Evolutionary conservation across 2,113 vertebrate genomes (phyloP), one percentile per base, ranked within the genome.

Genomic region (Cervus canadensis): DNA sequence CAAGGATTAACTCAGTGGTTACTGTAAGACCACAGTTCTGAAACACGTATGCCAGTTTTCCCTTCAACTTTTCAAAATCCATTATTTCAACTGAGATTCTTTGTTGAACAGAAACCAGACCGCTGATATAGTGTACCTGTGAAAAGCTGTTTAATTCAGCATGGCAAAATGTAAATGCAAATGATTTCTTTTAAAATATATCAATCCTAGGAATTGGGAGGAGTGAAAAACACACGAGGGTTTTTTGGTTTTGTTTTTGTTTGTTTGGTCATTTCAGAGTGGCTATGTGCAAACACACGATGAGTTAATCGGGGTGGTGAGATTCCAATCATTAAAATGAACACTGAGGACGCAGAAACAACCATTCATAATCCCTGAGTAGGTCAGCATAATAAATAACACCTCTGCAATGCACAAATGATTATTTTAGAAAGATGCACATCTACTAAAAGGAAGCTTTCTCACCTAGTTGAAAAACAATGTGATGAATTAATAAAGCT

Each of bases 401-500:
- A 76, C 93, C 21, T 57, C 33, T 28, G 33, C 14, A 59, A 36
- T 10, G 6, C 7, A 74, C 93, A 84, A 48, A 71, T n/a, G 14
- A 67, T 36, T 33, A 76, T 82, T 91, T 90, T 93, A 84, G 60
- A 89, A 95, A 95, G 28, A 76, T 30, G 33, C 2, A 14, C 36
- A 74, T 87, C 78, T 94, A 67, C 81, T 83, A 28, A 93, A 97
- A 94, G 59, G n/a, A 92, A 74, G 81, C 14, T 90, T 97, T 86
- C 97, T 96, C 97, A 90, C 89, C 95, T 87, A 96, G 97, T 67
- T 98, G 98, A 97, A 98, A 98, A 98, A 97, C 98, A 98, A 98
- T 95, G 86, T 98, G 97, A 97, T 98, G 97, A 98, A 98, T 98
- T 98, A 98, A 98, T 98, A 98, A 99, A 98, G 98, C 95, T 98